Base-by-base conservation (phyloP, 2,113 vertebrate species). In the Halichoeres trimaculatus region DNA sequence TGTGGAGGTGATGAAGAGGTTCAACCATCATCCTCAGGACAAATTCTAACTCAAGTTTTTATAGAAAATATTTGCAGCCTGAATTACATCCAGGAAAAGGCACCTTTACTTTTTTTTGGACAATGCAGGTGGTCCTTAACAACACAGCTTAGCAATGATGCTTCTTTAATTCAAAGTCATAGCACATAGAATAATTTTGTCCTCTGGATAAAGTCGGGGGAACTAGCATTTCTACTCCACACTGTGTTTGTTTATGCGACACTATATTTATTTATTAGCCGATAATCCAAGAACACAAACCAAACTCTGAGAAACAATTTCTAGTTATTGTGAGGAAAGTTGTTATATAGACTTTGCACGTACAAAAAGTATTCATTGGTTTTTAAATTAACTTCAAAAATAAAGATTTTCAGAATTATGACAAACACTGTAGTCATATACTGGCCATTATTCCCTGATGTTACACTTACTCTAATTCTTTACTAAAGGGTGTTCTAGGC, bases 1-100 rank as follows among this genome's bases (percentile, higher is more conserved):
- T n/a, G 67, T 56, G 48, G 10, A 64, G 41, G 23, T 53, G 74
- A 52, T 50, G 45, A 56, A 72, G 24, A 73, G 63, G 47, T 20
- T 12, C 8, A 62, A 45, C 26, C 51, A 10, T 57, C 38, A 47
- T 30, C 7, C 20, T 8, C 17, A 24, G 63, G 52, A 70, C 35
- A 59, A 67, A 62, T 75, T 74, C 41, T 50, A 1, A 14, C 19
- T 61, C 26, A 41, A 35, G 41, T 35, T 59, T 40, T 45, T 6
- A 45, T 45, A 45, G 43, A 19, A 45, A 14, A 50, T 30, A 45
- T 3, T 19, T 41, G 40, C 40, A 14, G 40, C 10, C 43, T 10
- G 24, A 16, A 43, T 62, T 56, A 30, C 3, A 58, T 26, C 61
- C 17, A 54, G 40, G 23, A 10, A 36, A 47, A 54, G 45, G 24